Evolutionary conservation across 2,888 invertebrate species (phyloP).

Genomic region (Agrenia bidenticulata): DNA sequence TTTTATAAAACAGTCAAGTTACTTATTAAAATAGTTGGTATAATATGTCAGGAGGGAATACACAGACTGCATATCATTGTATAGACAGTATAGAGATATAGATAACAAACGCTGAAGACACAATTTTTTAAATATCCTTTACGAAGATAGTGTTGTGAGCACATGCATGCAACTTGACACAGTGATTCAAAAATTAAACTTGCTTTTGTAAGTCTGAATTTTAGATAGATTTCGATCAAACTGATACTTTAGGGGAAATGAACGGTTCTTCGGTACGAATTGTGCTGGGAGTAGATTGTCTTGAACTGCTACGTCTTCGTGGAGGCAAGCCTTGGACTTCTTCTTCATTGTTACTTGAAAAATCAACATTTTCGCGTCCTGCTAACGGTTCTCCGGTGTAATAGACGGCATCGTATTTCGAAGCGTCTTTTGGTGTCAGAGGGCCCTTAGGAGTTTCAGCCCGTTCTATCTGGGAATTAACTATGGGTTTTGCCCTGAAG

Average conservation of each 20-base stretch:
- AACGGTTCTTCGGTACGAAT: constrained; percentile 18
- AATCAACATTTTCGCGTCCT: constrained; percentile 69
- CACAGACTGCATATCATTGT: too few relatives aligned
- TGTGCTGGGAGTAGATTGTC: not conserved
- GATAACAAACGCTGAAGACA: too few relatives aligned
- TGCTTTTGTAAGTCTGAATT: too few relatives aligned
- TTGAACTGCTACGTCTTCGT: not conserved
- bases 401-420: constrained; percentile 76
- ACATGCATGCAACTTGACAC: too few relatives aligned
- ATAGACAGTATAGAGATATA: too few relatives aligned
- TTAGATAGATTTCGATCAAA: too few relatives aligned
- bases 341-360: constrained; percentile 39
- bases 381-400: constrained; percentile 79
- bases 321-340: constrained; percentile 20
- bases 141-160: too few relatives aligned
- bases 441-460: not conserved
- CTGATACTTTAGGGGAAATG: constrained; percentile 34
- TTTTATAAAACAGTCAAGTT: too few relatives aligned
- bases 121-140: too few relatives aligned
- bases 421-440: constrained; percentile 7
- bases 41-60: too few relatives aligned
- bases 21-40: too few relatives aligned
- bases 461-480: not conserved
- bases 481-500: not conserved
- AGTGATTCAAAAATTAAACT: too few relatives aligned